Conservation (phyloP, 2,888 invertebrate species). For the Anarsia innoxiella region DNA sequence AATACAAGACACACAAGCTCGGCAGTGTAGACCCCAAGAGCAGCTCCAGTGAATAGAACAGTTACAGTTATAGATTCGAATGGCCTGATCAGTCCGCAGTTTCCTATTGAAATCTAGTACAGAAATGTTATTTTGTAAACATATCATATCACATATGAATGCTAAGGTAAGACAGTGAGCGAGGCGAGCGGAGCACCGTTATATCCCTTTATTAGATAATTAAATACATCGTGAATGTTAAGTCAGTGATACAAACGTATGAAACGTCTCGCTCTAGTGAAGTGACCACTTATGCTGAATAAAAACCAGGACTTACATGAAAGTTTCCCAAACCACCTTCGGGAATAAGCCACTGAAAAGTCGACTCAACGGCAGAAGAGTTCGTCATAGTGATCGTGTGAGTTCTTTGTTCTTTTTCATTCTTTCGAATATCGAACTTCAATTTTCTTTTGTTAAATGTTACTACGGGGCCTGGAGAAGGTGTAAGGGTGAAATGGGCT, state of each 20-base stretch:
- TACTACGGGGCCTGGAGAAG: conserved; percentile 47
- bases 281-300: background rate
- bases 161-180: too few relatives aligned
- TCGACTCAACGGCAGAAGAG: conserved; percentile 51
- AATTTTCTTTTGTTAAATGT: conserved; percentile 41
- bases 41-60: conserved; percentile 48
- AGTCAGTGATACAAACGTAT: too few relatives aligned
- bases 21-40: conserved; percentile 53
- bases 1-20: conserved; percentile 60
- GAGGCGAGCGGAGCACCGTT: too few relatives aligned
- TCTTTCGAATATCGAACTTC: conserved; percentile 48
- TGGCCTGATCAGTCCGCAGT: conserved; percentile 61
- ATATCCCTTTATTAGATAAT: too few relatives aligned
- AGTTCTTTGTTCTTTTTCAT: conserved; percentile 39
- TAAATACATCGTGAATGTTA: too few relatives aligned
- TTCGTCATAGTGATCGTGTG: conserved; percentile 42
- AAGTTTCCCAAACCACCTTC: conserved; percentile 52
- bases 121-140: too few relatives aligned
- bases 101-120: conserved; percentile 54
- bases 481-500: too few relatives aligned
- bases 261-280: too few relatives aligned
- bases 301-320: conserved; percentile 35
- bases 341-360: conserved; percentile 66
- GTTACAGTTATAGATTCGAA: conserved; percentile 51
- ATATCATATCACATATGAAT: too few relatives aligned